These are phyloP conservation scores for Petrocephalus sullivani DNA, from an alignment of 2,797 vertebrate species.

Conservation along the genomic window DNA sequence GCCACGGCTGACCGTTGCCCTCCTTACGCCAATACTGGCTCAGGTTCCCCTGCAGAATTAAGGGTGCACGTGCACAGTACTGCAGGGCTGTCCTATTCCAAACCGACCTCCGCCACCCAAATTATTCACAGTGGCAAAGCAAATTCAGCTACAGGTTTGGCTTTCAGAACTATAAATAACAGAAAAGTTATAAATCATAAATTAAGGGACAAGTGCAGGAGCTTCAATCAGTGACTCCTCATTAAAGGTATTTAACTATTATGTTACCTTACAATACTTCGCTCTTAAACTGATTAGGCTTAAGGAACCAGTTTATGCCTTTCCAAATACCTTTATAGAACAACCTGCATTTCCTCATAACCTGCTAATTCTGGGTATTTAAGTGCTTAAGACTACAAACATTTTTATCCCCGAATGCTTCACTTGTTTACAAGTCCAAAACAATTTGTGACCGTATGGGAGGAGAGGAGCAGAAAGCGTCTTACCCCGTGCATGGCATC, in stretches of 20 bases:
- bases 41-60: background rate
- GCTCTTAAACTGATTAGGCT: background rate
- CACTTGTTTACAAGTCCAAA: constrained; percentile 1
- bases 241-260: background rate
- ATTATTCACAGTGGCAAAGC: background rate
- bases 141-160: background rate
- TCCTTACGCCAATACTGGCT: background rate
- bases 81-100: background rate
- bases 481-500: background rate
- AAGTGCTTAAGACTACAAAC: background rate
- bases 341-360: background rate
- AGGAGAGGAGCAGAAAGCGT: background rate
- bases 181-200: background rate
- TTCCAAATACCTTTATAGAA: background rate
- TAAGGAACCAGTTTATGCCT: background rate
- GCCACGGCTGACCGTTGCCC: background rate
- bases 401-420: background rate
- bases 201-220: background rate
- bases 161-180: background rate
- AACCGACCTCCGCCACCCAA: background rate
- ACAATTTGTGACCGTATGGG: background rate
- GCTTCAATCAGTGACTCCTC: background rate
- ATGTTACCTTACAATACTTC: background rate
- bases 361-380: background rate
- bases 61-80: background rate